Conservation (phyloP, 2,797 vertebrate species). For the Ctenosaura bakeri region DNA sequence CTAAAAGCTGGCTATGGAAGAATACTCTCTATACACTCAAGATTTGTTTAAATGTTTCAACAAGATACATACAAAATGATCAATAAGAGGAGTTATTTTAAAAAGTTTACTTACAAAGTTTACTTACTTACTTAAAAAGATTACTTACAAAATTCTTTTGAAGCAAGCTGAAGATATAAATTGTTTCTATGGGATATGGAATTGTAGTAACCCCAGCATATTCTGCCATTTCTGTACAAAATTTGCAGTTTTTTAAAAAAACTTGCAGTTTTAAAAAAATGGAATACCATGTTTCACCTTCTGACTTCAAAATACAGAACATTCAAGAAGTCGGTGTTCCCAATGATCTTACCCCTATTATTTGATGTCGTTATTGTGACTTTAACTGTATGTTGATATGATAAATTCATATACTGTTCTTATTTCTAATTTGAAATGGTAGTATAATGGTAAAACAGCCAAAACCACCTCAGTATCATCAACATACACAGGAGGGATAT, state of each 20-base stretch:
- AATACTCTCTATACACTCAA: background rate
- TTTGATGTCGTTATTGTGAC: background rate
- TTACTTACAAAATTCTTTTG: background rate
- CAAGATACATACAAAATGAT: too few species aligned
- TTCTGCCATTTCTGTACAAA: background rate
- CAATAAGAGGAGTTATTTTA: background rate
- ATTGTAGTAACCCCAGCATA: background rate
- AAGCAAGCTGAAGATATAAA: slow-evolving; percentile 14
- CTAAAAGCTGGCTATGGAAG: slow-evolving; percentile 1
- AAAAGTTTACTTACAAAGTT: too few species aligned
- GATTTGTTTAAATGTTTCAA: too few species aligned
- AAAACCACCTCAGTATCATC: background rate
- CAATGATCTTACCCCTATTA: slow-evolving; percentile 44
- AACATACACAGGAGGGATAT: background rate
- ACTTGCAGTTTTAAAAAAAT: slow-evolving; percentile 49
- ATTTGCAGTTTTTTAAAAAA: slow-evolving; percentile 41
- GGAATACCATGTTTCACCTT: slow-evolving; percentile 55
- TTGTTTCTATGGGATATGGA: background rate
- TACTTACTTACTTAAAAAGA: too few species aligned
- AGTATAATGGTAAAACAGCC: too few species aligned
- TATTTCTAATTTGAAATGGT: background rate
- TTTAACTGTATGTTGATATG: slow-evolving; percentile 51
- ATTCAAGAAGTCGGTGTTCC: slow-evolving; percentile 54
- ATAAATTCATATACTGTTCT: background rate
- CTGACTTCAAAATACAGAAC: slow-evolving; percentile 52